phyloP scores from a whole-genome alignment of 2,113 vertebrate species.

The Eurystomus gularis region DNA sequence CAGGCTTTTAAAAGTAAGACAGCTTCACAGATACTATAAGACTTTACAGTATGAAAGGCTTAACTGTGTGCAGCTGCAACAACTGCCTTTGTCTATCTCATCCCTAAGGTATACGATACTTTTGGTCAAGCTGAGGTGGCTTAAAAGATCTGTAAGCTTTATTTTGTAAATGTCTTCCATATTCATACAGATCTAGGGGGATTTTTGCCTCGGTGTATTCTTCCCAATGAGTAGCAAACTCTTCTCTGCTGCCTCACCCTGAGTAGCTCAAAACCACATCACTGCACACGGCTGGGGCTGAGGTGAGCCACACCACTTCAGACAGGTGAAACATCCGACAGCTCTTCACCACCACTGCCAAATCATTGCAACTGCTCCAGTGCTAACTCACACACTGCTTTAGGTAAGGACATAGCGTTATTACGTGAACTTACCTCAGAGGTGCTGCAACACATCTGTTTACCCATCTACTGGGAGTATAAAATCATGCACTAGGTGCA shows the following conservation, averaged over 20 bases:
- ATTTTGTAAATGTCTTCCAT: neutral
- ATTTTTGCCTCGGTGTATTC: neutral
- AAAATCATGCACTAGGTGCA: neutral
- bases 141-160: neutral
- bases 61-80: neutral
- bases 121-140: neutral
- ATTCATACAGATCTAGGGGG: neutral
- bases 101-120: neutral
- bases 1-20: neutral
- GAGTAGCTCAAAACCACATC: neutral
- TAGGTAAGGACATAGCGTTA: neutral
- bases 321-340: neutral
- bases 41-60: neutral
- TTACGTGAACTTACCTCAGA: neutral
- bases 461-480: neutral
- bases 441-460: neutral
- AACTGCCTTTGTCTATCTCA: neutral
- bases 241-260: neutral
- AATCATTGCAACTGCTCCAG: neutral
- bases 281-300: neutral
- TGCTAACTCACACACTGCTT: neutral
- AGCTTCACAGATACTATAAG: neutral
- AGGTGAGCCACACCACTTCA: neutral
- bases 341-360: neutral
- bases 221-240: neutral